Evolutionary conservation across 2,113 vertebrate species (phyloP).

Genomic region (Colinus virginianus): DNA sequence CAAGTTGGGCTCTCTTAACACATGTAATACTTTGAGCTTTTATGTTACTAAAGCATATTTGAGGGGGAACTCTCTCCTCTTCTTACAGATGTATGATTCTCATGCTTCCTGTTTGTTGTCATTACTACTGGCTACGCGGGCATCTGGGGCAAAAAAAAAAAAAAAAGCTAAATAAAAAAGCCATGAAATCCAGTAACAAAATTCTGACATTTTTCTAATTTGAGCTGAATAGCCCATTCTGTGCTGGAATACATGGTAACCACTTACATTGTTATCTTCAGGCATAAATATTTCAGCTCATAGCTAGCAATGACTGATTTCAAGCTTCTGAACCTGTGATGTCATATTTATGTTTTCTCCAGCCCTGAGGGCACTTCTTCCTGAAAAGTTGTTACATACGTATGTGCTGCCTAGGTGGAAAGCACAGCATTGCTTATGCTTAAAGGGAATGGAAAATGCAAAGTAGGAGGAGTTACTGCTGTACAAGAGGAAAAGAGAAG

Average conservation of each 20-base stretch:
- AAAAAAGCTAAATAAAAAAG: neutral
- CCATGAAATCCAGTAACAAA: neutral
- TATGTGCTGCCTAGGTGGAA: rapidly evolving
- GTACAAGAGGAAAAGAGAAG: neutral
- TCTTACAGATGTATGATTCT: neutral
- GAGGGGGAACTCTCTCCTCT: neutral
- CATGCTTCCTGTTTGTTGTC: neutral
- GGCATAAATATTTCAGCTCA: neutral
- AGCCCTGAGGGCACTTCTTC: neutral
- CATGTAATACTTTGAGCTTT: neutral
- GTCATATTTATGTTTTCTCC: neutral
- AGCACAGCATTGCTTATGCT: neutral
- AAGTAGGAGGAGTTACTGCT: neutral
- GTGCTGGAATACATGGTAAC: neutral
- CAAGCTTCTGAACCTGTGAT: neutral
- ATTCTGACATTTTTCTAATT: neutral
- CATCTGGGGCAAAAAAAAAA: neutral
- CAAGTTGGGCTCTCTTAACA: neutral
- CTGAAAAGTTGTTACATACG: neutral
- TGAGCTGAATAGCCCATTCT: neutral
- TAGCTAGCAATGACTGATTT: neutral
- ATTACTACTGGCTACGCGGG: neutral
- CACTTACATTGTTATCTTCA: neutral
- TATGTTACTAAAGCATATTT: neutral
- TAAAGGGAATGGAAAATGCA: neutral